Evolutionary conservation across 2,797 vertebrate species (phyloP), one percentile per base, ranked within the genome.

Genomic region (Orestias chungarensis): DNA sequence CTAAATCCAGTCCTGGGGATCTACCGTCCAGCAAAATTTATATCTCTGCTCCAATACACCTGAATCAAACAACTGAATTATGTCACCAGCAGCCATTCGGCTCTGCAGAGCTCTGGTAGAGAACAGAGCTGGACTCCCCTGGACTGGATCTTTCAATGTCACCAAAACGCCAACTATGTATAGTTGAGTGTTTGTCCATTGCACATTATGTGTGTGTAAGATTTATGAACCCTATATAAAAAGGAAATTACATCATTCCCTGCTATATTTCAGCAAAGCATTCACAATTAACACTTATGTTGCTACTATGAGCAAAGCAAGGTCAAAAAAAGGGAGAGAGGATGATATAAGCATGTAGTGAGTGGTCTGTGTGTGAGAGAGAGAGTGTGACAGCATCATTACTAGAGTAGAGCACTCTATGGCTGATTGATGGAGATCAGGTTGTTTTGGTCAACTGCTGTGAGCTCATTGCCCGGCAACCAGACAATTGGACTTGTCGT

Each of bases 321-420:
- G 91, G 88, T 90, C 82, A 88, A 79, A 86, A 82, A 71, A 78
- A 77, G 27, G 12, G 27, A 52, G 15, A 85, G 78, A 70, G 81
- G 80, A 82, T 81, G 84, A 82, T 72, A 82, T 70, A 78, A 73
- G 81, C 70, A 72, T 74, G 82, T 74, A 49, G 66, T 44, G 71
- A 69, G 62, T 46, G 27, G 43, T 46, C 70, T 40, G 40, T 62
- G 66, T 33, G 35, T 68, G 64, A 64, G 72, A 44, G 27, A 67
- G 43, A 71, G 76, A 66, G 78, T 71, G 72, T 68, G 82, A 94
- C 97, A 92, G 97, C 94, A 95, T 97, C 96, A 97, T 88, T 92
- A 94, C 92, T 91, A 88, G 91, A 94, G 91, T 52, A 94, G 91
- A 89, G 89, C 93, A 87, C 87, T 87, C 77, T 66, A 79, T 76